These are phyloP conservation scores for Penaeus indicus DNA, from an alignment of 1,140 invertebrate genomes.

Conservation along the genomic window DNA sequence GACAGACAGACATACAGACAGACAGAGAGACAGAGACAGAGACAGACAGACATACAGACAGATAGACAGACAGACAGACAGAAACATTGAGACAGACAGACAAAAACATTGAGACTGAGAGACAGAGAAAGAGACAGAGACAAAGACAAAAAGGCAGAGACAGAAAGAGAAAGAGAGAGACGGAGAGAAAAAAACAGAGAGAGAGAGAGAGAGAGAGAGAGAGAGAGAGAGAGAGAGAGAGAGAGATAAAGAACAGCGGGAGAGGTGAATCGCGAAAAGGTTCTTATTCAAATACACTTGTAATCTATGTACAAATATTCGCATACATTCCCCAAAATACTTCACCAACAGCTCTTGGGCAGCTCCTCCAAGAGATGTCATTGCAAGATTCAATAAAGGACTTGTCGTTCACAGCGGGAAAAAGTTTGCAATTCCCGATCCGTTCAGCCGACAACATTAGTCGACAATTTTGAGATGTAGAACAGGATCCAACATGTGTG, in stretches of 20 bases:
- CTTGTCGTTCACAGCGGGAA: slow-evolving; percentile 55
- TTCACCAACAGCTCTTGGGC: too few relatives aligned
- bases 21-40: neutral
- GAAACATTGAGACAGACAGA: neutral
- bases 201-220: neutral
- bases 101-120: neutral
- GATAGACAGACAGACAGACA: neutral
- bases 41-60: neutral
- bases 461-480: slow-evolving; percentile 8
- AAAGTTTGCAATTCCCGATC: slow-evolving; percentile 48
- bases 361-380: slow-evolving; percentile 21
- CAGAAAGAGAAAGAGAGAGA: neutral
- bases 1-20: slow-evolving; percentile 27
- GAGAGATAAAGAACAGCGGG: too few relatives aligned
- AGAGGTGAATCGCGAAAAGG: too few relatives aligned
- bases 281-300: too few relatives aligned
- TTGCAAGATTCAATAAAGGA: slow-evolving; percentile 53
- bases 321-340: too few relatives aligned
- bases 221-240: too few relatives aligned
- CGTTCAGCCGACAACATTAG: slow-evolving; percentile 48
- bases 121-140: neutral
- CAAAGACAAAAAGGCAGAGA: neutral
- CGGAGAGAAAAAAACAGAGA: slow-evolving; percentile 11
- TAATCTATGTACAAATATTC: too few relatives aligned
- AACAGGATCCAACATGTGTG: too few relatives aligned